phyloP scores from a whole-genome alignment of 2,888 invertebrate genomes.

The Cheilosia pagana region DNA sequence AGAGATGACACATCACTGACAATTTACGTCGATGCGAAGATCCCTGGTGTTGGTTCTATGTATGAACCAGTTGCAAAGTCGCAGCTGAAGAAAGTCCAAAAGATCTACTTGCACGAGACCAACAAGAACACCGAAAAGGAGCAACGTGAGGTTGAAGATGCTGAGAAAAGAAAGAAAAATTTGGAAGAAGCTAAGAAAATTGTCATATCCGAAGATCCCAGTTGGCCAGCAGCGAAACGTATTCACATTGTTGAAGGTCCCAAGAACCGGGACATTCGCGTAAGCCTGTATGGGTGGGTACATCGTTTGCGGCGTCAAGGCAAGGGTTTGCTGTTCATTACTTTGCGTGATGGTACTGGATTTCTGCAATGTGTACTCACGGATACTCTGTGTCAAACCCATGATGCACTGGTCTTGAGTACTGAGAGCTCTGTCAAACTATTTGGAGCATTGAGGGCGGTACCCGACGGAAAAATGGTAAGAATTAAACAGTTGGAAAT shows the following conservation, averaged over 20 bases:
- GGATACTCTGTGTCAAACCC: slow-evolving; percentile 94
- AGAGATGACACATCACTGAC: slow-evolving; percentile 94
- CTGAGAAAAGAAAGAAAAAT: slow-evolving; percentile 92
- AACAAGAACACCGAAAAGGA: slow-evolving; percentile 91
- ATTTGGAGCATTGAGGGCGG: slow-evolving; percentile 90
- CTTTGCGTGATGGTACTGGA: slow-evolving; percentile 97
- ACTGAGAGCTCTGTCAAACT: slow-evolving; percentile 95
- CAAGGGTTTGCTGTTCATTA: slow-evolving; percentile 95
- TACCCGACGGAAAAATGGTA: slow-evolving; percentile 97
- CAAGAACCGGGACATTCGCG: slow-evolving; percentile 87
- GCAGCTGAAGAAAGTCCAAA: slow-evolving; percentile 96
- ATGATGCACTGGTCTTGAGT: slow-evolving; percentile 93
- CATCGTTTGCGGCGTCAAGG: slow-evolving; percentile 98
- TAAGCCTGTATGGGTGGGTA: slow-evolving; percentile 97
- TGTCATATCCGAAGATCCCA: slow-evolving; percentile 89
- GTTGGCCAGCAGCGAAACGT: slow-evolving; percentile 88
- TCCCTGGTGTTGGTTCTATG: slow-evolving; percentile 85
- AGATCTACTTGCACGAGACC: slow-evolving; percentile 92
- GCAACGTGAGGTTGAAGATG: slow-evolving; percentile 91
- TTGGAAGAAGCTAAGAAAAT: slow-evolving; percentile 96
- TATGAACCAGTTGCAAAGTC: slow-evolving; percentile 95
- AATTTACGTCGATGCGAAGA: slow-evolving; percentile 93
- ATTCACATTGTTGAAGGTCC: slow-evolving; percentile 90
- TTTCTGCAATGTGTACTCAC: slow-evolving; percentile 96
- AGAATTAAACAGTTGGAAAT: background rate